These are phyloP conservation scores for Lasius fuliginosus DNA, from an alignment of 2,888 invertebrate genomes.

Conservation along the genomic window DNA sequence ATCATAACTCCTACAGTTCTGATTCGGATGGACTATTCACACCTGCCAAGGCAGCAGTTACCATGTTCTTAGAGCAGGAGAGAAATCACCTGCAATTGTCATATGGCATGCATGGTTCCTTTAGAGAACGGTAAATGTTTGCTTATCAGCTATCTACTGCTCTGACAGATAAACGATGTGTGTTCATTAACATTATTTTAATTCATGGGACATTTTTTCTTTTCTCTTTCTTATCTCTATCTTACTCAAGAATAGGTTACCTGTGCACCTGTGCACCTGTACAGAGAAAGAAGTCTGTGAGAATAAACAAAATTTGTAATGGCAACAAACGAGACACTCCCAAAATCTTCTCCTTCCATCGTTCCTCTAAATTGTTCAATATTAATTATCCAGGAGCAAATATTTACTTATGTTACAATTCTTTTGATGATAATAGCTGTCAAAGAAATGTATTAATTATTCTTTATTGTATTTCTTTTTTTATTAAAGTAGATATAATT, in stretches of 20 bases:
- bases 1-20: constrained; percentile 90
- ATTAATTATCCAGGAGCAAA: not conserved
- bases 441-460: not conserved
- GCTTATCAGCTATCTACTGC: not conserved
- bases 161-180: not conserved
- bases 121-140: constrained; percentile 82
- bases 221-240: not conserved
- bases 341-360: not conserved
- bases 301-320: constrained; percentile 10
- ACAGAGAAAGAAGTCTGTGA: not conserved
- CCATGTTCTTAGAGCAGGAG: constrained; percentile 82
- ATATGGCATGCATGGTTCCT: constrained; percentile 79
- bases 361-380: not conserved
- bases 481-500: not conserved
- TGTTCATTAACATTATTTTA: not conserved
- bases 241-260: not conserved
- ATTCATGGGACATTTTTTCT: not conserved
- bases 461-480: not conserved
- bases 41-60: constrained; percentile 88
- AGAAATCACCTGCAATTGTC: constrained; percentile 77
- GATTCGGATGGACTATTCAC: constrained; percentile 92
- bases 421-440: not conserved
- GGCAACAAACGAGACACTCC: not conserved
- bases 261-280: too few species aligned
- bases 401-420: not conserved